These are phyloP conservation scores for Ecliptopera silaceata DNA, from an alignment of 2,888 invertebrate genomes.

Conservation along the genomic window DNA sequence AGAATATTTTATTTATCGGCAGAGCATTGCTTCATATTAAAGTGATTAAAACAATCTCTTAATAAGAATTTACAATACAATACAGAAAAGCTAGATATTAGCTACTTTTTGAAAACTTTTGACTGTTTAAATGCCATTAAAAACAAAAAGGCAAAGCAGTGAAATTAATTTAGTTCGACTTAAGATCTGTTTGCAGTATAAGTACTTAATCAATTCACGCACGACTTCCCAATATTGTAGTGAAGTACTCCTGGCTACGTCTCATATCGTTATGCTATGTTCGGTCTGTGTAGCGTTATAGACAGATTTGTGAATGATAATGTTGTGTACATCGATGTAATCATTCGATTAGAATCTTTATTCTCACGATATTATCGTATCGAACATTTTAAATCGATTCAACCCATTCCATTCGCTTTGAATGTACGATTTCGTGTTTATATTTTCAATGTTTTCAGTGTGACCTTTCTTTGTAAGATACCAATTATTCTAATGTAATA, in stretches of 20 bases:
- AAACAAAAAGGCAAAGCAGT: too few relatives aligned
- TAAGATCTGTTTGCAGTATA: too few relatives aligned
- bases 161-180: too few relatives aligned
- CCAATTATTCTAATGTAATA: constrained; percentile 38
- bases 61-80: too few relatives aligned
- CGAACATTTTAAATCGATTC: constrained; percentile 39
- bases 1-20: too few relatives aligned
- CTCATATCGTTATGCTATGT: constrained; percentile 64
- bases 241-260: constrained; percentile 18
- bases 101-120: too few relatives aligned
- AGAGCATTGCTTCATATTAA: too few relatives aligned
- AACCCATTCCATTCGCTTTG: constrained; percentile 74
- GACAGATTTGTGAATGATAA: constrained; percentile 66
- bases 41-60: too few relatives aligned
- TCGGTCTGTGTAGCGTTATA: constrained; percentile 77
- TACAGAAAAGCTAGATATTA: too few relatives aligned
- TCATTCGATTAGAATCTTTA: constrained; percentile 56
- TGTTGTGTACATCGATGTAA: constrained; percentile 69
- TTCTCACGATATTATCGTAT: constrained; percentile 36
- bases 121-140: too few relatives aligned
- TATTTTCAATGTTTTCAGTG: constrained; percentile 55
- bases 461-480: constrained; percentile 54
- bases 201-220: background rate
- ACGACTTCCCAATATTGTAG: background rate
- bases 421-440: constrained; percentile 64